A percentile compares a stretch with the other conserved stretches of the same genome.
phyloP scores from a whole-genome alignment of 2,888 invertebrate genomes.

The Leucophora obtusa region DNA sequence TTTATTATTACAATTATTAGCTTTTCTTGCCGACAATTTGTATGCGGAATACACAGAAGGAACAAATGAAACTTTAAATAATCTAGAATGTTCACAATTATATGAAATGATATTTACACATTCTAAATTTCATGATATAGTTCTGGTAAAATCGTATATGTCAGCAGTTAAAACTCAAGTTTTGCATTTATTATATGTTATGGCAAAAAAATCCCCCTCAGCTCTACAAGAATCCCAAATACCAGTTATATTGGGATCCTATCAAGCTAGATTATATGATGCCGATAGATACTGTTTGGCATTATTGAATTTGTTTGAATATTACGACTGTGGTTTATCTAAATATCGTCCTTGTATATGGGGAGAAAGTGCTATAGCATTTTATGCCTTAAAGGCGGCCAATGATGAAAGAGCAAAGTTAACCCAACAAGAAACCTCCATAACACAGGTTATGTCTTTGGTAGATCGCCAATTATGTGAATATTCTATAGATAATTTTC shows the following conservation, averaged over 20 bases:
- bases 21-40: conserved; percentile 81
- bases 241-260: conserved; percentile 87
- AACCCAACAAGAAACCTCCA: conserved; percentile 85
- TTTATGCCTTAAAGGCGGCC: conserved; percentile 82
- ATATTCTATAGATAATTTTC: conserved; percentile 85
- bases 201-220: conserved; percentile 82
- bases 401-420: conserved; percentile 80
- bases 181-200: conserved; percentile 82
- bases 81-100: conserved; percentile 79
- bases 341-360: conserved; percentile 89
- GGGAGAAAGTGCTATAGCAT: conserved; percentile 88
- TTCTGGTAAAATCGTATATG: conserved; percentile 80
- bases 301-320: conserved; percentile 85
- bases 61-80: conserved; percentile 70
- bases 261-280: conserved; percentile 84
- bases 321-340: conserved; percentile 82
- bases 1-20: conserved; percentile 81
- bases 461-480: conserved; percentile 83
- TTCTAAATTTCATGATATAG: conserved; percentile 86
- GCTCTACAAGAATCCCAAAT: conserved; percentile 84
- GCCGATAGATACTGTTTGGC: conserved; percentile 86
- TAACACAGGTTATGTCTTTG: conserved; percentile 85
- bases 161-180: conserved; percentile 82
- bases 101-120: conserved; percentile 88
- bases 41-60: conserved; percentile 79